Evolutionary conservation across 1,140 invertebrate species (phyloP), one percentile per base, ranked within the genome.

Genomic region (Holcopasites calliopsidis): DNA sequence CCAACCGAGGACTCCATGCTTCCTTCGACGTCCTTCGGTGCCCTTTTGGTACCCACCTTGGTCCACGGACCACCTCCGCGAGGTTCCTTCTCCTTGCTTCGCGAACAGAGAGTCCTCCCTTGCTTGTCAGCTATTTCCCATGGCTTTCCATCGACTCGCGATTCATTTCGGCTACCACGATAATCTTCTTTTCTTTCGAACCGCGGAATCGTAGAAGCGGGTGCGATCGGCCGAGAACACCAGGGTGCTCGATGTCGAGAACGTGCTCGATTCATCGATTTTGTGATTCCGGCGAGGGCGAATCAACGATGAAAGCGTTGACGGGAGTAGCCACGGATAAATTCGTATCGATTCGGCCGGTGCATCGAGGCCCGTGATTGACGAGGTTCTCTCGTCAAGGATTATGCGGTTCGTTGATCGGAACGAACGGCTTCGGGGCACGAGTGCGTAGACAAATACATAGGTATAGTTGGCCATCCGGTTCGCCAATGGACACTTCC

Each of bases 1-100:
- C 64, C 85, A 76, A 61, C 72, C 70, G 61, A 74, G 65, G 85
- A 85, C 83, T 88, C 85, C 84, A 85, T 87, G 66, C 80, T 85
- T 83, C 77, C 80, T 76, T 33, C 65, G 18, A 44, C 57, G 54
- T 80, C 75, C 76, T 76, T 70, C 75, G 73, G 76, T 80, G 57
- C 72, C 83, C 84, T 84, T 69, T 60, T 77, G 77, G 71, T 85
- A 79, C 69, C 75, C 79, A 71, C 76, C 76, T 82, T 82, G 81
- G 65, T 82, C 42, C 79, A 77, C 74, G 72, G 80, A 76, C 76
- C 61, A 64, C 75, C 80, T 77, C 80, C 76, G 23, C 8, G 47
- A 54, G 33, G 60, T 68, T 35, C 42, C 47, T 66, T 55, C 26
- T n/a, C n/a, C n/a, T n/a, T n/a, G 55, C 68, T 47, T n/a, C 40